A percentile compares a stretch with the other conserved stretches of the same genome.
These are phyloP conservation scores for Ceyx cyanopectus DNA, from an alignment of 2,113 vertebrate genomes.

Conservation along the genomic window DNA sequence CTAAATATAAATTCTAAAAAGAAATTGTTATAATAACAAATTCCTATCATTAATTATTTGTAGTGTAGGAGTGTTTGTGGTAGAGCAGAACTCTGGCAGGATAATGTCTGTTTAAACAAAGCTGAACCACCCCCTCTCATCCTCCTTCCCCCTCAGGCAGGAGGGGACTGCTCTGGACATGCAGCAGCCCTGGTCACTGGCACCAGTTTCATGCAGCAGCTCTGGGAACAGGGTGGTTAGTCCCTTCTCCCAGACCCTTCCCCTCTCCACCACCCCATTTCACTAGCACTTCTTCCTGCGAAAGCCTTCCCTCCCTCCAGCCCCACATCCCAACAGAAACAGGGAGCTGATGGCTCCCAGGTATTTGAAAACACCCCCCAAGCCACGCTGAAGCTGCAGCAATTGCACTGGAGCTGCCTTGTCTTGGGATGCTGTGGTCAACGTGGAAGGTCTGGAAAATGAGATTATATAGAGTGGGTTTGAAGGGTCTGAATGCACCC, in stretches of 20 bases:
- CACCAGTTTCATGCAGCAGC: not conserved
- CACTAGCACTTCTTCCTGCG: not conserved
- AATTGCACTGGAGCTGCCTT: not conserved
- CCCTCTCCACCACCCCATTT: not conserved
- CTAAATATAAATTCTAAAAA: not conserved
- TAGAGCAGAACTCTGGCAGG: not conserved
- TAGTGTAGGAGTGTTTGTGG: not conserved
- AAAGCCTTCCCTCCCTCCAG: not conserved
- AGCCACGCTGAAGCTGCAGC: too few relatives aligned
- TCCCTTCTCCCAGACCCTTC: not conserved
- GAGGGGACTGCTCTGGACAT: not conserved
- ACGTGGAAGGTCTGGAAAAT: not conserved
- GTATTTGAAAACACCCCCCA: not conserved
- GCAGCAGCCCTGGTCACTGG: not conserved
- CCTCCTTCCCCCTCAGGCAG: not conserved
- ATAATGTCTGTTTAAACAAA: not conserved
- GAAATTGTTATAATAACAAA: not conserved
- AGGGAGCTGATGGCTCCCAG: not conserved
- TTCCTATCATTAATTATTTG: not conserved
- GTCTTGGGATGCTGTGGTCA: not conserved
- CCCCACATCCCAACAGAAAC: not conserved
- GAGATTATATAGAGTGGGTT: not conserved
- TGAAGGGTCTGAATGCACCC: not conserved
- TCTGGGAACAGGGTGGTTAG: not conserved
- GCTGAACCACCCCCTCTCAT: not conserved